Conservation (phyloP, 1,140 invertebrate species). For the Halyomorpha halys region DNA sequence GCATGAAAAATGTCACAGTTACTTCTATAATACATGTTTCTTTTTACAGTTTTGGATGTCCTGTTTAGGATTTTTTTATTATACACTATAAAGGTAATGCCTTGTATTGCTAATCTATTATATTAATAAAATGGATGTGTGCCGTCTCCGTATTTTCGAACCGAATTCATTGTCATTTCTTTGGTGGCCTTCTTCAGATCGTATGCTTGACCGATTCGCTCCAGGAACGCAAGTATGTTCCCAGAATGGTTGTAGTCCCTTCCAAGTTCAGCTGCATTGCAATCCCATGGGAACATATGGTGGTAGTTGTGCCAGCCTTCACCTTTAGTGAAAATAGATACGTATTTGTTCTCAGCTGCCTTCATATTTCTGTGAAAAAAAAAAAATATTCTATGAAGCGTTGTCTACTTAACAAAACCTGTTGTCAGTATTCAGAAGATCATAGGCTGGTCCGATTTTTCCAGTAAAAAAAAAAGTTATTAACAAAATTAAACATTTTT, state of each 20-base stretch:
- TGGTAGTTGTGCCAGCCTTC: conserved; percentile 95
- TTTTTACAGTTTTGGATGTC: too few species aligned
- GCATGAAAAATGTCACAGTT: too few species aligned
- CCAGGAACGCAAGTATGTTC: conserved; percentile 42
- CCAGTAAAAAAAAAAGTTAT: too few species aligned
- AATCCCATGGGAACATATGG: conserved; percentile 78
- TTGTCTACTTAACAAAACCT: too few species aligned
- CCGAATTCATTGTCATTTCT: conserved; percentile 38
- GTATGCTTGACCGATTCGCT: conserved; percentile 50
- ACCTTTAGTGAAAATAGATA: conserved; percentile 60
- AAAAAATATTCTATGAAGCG: too few species aligned
- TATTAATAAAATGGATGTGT: neutral
- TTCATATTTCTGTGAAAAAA: conserved; percentile 50
- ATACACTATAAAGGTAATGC: too few species aligned
- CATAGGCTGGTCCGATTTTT: too few species aligned
- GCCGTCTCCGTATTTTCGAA: conserved; percentile 1
- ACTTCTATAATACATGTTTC: too few species aligned
- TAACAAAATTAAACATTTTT: too few species aligned
- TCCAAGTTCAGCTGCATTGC: conserved; percentile 45
- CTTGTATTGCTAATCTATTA: too few species aligned
- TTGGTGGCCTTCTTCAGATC: conserved; percentile 46
- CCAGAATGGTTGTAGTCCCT: conserved; percentile 43
- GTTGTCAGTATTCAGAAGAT: too few species aligned
- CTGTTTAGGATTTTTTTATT: too few species aligned
- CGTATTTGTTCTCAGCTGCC: conserved; percentile 56